Percentiles rank a stretch among this genome's conserved stretches.
These are phyloP conservation scores for Acronicta aceris DNA, from an alignment of 2,888 invertebrate species.

Conservation along the genomic window DNA sequence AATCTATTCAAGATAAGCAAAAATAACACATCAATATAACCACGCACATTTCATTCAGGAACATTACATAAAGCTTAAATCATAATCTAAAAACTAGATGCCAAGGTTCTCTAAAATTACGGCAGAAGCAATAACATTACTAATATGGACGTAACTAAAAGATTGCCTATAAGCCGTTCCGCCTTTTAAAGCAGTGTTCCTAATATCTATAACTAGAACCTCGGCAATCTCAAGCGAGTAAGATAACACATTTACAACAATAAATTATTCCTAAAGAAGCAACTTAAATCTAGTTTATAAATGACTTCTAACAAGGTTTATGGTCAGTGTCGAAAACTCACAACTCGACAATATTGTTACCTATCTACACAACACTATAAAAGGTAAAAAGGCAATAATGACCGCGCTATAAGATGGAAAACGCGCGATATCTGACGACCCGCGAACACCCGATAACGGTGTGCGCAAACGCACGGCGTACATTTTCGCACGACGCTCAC, in stretches of 20 bases:
- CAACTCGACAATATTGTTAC: slow-evolving; percentile 49
- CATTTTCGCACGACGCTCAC: slow-evolving; percentile 80
- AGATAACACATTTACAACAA: slow-evolving; percentile 34
- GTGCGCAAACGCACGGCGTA: slow-evolving; percentile 61
- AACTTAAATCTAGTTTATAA: slow-evolving; percentile 49
- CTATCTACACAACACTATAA: slow-evolving; percentile 44
- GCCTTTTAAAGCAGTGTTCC: slow-evolving; percentile 23
- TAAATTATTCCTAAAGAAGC: slow-evolving; percentile 44
- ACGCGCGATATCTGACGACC: slow-evolving; percentile 62
- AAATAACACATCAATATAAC: background rate
- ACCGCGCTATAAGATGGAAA: slow-evolving; percentile 54
- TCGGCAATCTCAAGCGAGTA: slow-evolving; percentile 31
- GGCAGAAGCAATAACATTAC: slow-evolving; percentile 1
- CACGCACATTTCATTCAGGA: background rate
- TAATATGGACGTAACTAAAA: slow-evolving; percentile 2
- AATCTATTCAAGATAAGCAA: background rate
- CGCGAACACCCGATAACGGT: slow-evolving; percentile 63
- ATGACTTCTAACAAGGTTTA: slow-evolving; percentile 47
- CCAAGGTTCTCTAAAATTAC: slow-evolving; percentile 23
- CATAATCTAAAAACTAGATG: slow-evolving; percentile 15
- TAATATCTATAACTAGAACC: slow-evolving; percentile 19
- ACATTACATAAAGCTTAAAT: slow-evolving; percentile 2
- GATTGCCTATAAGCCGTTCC: slow-evolving; percentile 17
- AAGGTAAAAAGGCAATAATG: slow-evolving; percentile 60
- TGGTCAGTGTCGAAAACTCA: slow-evolving; percentile 46